Evolutionary conservation across 2,797 vertebrate genomes (phyloP).

Genomic region (Miichthys miiuy): DNA sequence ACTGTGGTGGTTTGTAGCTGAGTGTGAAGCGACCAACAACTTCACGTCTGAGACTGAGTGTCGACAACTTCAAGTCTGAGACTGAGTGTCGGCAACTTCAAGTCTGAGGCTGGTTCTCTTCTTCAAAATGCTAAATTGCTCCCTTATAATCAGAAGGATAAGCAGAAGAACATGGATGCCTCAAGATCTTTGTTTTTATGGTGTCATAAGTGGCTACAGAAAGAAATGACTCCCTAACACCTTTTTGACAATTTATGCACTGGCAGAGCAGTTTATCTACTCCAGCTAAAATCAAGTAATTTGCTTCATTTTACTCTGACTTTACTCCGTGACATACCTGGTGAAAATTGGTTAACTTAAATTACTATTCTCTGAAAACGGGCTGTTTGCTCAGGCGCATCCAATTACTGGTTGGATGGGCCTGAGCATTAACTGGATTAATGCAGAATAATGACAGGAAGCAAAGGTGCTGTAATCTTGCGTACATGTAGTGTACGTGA

Average conservation of each 20-base stretch:
- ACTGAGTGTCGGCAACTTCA: no score
- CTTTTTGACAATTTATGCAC: not conserved
- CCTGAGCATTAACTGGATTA: constrained; percentile 18
- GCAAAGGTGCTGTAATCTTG: not conserved
- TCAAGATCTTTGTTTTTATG: no score
- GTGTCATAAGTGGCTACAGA: not conserved
- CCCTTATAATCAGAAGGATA: no score
- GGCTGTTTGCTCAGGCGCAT: not conserved
- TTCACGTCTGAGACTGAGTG: no score
- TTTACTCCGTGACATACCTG: constrained; percentile 13
- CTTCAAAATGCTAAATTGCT: no score
- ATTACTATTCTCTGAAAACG: constrained; percentile 27
- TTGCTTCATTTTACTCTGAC: constrained; percentile 2
- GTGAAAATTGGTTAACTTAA: constrained; percentile 13
- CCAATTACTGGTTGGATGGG: not conserved
- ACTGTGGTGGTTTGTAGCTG: no score
- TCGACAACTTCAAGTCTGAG: no score
- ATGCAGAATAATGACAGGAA: constrained; percentile 22
- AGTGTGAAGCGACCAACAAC: no score
- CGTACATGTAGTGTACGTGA: not conserved
- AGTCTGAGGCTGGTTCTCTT: no score
- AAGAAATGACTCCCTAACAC: no score
- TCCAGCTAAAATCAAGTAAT: not conserved
- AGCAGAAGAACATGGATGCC: no score
- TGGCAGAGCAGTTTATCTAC: not conserved